Evolutionary conservation across 2,888 invertebrate genomes (phyloP), one percentile per base, ranked within the genome.

Genomic region (Cheilosia vernalis): DNA sequence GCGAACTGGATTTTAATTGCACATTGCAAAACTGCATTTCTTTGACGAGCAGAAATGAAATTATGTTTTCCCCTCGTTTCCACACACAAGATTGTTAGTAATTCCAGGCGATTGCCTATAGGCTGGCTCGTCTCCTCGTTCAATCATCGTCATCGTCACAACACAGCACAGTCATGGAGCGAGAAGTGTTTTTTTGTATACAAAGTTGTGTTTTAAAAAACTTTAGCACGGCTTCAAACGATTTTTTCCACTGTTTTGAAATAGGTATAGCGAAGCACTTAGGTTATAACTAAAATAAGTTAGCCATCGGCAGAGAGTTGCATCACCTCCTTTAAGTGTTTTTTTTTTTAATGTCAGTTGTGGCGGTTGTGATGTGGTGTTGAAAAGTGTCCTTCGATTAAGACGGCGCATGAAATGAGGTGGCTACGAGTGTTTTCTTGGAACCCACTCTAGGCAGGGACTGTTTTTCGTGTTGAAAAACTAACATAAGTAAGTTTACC

Each of bases 1-100:
- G 24, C 7, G 33, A 44, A 58, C 53, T 53, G 60, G 30, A 76
- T 76, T 67, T 76, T 76, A 67, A 67, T 76, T 67, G 58, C 53
- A 76, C 58, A 60, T 21, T 51, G 51, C 53, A 33, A 47, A 60
- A n/a, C 37, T 77, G 77, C 67, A 51, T 9, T 19, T 19, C 61
- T 69, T 77, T 72, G 53, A 58, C 53, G 56, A 64, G 40, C 63
- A 40, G 49, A 56, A 58, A 66, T 58, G 19, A 49, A 51, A 64
- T 63, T 64, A 27, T 30, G 17, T 37, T 37, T 30, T 55, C 33
- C 6, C 33, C 19, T 37, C 40, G 37, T 66, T 56, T 61, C 21
- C 21, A 66, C 30, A 30, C 37, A n/a, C 37, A 40, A 40, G 21
- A 40, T 40, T 53, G 17, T 66, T 53, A 66, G 51, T 64, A 40